Evolutionary conservation across 64 coral and sea anemone species (phyloP), one percentile per base, ranked within the genome.

Genomic region (Exaiptasia diaphana): DNA sequence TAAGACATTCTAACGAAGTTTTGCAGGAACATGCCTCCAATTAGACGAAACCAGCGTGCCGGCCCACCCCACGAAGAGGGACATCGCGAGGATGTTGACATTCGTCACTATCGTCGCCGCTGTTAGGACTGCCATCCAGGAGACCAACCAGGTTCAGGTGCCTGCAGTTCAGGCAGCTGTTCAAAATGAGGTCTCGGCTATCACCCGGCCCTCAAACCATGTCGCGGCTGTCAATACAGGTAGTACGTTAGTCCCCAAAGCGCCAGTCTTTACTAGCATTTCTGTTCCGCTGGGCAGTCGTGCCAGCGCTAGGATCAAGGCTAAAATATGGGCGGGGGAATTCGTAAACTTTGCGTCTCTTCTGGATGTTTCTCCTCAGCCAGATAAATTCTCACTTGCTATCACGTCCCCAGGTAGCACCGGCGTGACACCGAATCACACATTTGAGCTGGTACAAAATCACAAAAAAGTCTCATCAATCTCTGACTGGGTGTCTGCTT

Each of bases 321-420:
- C 26, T 2, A 86, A 86, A 86, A 49, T 86, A 21, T 86, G 71
- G 56, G 70, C 83, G 21, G 14, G 76, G 24, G 79, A 82, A 34
- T 69, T 33, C n/a, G 32, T 82, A 11, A 9, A 65, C 50, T 82
- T 69, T 54, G 61, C 25, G 0, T 0, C 33, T 3, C 41, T 82
- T 25, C 24, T 82, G 13, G 22, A 41, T 15, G 38, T 17, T 46
- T 37, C 28, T 4, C 27, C 7, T 49, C 55, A 44, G 5, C 13
- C 21, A 13, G 76, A 57, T 23, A 32, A 44, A 36, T 80, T 41
- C 22, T 64, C 76, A 0, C n/a, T 69, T 24, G 27, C 39, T 7
- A 23, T 82, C 27, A n/a, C n/a, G n/a, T 3, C 41, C 3, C 26
- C 63, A 6, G 43, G 61, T 5, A 38, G 6, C 6, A 2, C 1